Base-by-base conservation (phyloP, 1,140 invertebrate genomes). In the Pomacea maculata region DNA sequence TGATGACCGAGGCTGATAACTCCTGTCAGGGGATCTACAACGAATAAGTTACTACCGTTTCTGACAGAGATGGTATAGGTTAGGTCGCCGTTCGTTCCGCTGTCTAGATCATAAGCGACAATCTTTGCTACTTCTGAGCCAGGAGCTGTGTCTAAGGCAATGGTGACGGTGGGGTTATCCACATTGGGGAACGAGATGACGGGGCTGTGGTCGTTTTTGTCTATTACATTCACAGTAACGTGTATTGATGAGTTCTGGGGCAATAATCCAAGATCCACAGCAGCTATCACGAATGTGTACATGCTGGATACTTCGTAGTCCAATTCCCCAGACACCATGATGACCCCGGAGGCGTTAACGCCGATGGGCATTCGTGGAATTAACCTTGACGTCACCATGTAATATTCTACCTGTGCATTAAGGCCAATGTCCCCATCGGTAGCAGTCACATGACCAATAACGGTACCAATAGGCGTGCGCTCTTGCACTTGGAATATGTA, bases 381-480 rank as follows among this genome's bases (percentile, higher is more conserved):
- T 17, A 67, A 65, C 4, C 77, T 72, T n/a, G 67, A 73, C 34
- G 93, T 96, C 55, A 81, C 94, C 0, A 97, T 93, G 89, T 95
- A 93, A 91, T 96, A 98, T 5, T 95, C 93, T 11, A 99, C 92
- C 88, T 97, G 96, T 85, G 95, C 95, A 89, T 99, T 99, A 0
- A 95, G 92, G 0, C 97, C 97, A 54, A 97, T 92, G 92, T 99
- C 98, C n/a, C 93, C 93, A 91, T 99, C 98, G 0, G 93, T 94
- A 0, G 98, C 98, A 78, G 94, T 93, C 87, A 99, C 98, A 83
- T 95, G 93, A 61, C 97, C 94, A 63, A 99, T 91, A 88, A 96
- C 95, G 10, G 95, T 95, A 84, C 95, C 96, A 0, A 95, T 92
- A 3, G 94, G 92, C 34, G 95, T 95, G 1, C 95, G 97, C 92